phyloP scores from a whole-genome alignment of 2,113 vertebrate genomes.

The Oreochromis aureus region DNA sequence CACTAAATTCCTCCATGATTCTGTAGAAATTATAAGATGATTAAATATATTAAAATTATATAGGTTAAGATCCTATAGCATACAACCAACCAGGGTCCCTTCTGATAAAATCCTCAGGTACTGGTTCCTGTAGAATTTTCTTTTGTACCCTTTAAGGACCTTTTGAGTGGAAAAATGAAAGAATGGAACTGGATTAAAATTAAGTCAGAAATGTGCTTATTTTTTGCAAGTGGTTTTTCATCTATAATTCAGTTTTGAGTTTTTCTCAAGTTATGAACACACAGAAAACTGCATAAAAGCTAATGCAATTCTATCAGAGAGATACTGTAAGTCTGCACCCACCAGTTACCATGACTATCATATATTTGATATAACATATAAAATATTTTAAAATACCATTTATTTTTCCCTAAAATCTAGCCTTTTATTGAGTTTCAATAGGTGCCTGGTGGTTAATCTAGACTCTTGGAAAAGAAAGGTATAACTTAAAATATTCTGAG shows the following conservation, averaged over 20 bases:
- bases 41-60: background rate
- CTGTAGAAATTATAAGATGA: background rate
- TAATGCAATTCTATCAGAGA: fast-evolving
- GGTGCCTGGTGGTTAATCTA: fast-evolving
- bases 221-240: background rate
- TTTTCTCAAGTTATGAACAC: background rate
- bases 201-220: fast-evolving
- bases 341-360: background rate
- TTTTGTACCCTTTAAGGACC: background rate
- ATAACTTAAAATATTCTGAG: background rate
- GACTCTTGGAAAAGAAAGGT: background rate
- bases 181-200: background rate
- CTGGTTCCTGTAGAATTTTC: background rate
- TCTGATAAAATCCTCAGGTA: background rate
- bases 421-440: background rate
- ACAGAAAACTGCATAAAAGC: background rate
- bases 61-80: background rate
- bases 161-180: background rate
- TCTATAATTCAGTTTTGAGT: background rate
- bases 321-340: background rate
- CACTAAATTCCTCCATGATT: background rate
- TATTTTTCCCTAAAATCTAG: background rate
- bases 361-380: background rate
- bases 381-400: background rate
- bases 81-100: fast-evolving